Conservation (phyloP, 2,113 vertebrate genomes). For the Pseudorhombus dupliciocellatus region DNA sequence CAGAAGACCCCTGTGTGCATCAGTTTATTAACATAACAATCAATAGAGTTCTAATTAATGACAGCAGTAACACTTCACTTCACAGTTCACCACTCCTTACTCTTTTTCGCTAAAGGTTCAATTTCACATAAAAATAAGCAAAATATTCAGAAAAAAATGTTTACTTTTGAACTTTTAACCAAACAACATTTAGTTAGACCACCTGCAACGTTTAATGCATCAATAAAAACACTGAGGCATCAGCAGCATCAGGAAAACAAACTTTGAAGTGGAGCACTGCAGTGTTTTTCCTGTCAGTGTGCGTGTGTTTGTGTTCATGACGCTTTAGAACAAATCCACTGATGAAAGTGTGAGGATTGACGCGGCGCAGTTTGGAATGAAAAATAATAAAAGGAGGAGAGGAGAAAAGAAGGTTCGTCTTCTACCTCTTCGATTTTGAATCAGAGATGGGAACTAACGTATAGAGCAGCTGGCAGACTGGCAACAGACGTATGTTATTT, state of each 20-base stretch:
- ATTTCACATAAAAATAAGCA: background rate
- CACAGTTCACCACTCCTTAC: background rate
- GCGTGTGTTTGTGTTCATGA: background rate
- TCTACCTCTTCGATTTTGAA: background rate
- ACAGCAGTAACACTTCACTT: background rate
- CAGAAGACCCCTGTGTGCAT: conserved; percentile 3
- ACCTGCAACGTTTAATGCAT: conserved; percentile 6
- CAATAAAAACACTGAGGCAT: conserved; percentile 9
- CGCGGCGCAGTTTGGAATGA: background rate
- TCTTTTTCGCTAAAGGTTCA: background rate
- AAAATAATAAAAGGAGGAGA: background rate
- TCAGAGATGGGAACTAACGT: background rate
- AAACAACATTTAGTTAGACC: background rate
- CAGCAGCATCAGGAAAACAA: conserved; percentile 8
- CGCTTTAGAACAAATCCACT: background rate
- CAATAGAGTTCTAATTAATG: background rate
- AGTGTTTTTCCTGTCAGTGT: background rate
- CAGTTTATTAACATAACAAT: background rate
- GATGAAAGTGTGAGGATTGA: background rate
- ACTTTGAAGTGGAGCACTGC: conserved; percentile 16
- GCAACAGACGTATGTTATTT: too few relatives aligned
- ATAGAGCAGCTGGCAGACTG: too few relatives aligned
- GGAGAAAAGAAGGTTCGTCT: background rate
- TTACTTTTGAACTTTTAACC: background rate
- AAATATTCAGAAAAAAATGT: too few relatives aligned